A percentile compares a stretch with the other conserved stretches of the same genome.
phyloP scores from a whole-genome alignment of 2,888 invertebrate species.

The Xanthia icteritia region DNA sequence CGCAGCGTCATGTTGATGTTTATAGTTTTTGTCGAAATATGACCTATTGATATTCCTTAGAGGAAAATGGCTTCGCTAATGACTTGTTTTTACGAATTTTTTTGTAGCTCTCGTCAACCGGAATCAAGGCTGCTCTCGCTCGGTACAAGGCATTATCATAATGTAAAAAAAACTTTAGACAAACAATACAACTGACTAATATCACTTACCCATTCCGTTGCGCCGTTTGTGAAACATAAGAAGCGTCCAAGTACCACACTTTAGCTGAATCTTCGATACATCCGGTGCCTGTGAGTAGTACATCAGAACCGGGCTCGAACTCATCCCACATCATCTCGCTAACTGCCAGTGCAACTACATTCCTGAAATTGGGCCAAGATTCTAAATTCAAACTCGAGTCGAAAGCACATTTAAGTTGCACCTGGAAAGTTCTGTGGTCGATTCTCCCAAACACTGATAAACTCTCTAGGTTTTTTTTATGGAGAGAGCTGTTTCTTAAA shows the following conservation, averaged over 20 bases:
- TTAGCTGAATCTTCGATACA: slow-evolving; percentile 83
- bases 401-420: neutral
- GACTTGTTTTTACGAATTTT: neutral
- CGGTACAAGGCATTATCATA: neutral
- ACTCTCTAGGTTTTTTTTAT: too few relatives aligned
- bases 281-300: slow-evolving; percentile 84
- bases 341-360: slow-evolving; percentile 84
- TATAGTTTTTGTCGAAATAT: neutral
- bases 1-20: neutral
- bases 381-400: neutral
- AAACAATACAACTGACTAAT: neutral
- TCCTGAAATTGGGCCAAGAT: slow-evolving; percentile 69
- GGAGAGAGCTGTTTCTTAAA: too few relatives aligned
- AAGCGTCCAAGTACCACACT: slow-evolving; percentile 85
- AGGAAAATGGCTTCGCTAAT: neutral
- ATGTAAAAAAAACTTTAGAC: neutral
- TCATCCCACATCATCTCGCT: slow-evolving; percentile 84
- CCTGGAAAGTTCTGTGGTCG: neutral
- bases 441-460: too few relatives aligned
- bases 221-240: slow-evolving; percentile 81
- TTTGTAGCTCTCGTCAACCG: neutral
- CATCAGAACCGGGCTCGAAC: slow-evolving; percentile 83
- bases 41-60: neutral
- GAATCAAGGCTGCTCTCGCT: neutral
- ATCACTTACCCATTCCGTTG: slow-evolving; percentile 80